Evolutionary conservation across 2,113 vertebrate species (phyloP).

Genomic region (Gallinago jamesoni): DNA sequence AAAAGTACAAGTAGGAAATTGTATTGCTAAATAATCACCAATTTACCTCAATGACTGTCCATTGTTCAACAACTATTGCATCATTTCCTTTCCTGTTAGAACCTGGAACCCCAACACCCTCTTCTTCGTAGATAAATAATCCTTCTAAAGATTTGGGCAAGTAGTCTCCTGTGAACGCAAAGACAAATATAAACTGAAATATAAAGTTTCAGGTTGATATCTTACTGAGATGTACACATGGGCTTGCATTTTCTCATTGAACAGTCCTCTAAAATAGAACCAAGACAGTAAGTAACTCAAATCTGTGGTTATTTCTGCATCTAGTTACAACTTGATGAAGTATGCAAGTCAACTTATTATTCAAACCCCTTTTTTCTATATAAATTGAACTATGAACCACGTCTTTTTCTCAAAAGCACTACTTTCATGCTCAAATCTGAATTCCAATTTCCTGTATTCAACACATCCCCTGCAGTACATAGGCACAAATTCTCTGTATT

Average conservation of each 20-base stretch:
- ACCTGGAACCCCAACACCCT: constrained; percentile 69
- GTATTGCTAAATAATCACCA: background rate
- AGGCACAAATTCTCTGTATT: background rate
- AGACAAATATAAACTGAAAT: background rate
- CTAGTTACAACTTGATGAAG: background rate
- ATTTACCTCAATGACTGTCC: constrained; percentile 94
- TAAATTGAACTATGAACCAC: background rate
- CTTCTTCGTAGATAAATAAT: constrained; percentile 94
- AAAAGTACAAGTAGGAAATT: background rate
- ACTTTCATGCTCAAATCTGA: background rate
- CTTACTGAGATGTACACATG: background rate
- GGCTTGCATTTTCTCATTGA: background rate
- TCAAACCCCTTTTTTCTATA: background rate
- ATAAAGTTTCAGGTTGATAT: background rate
- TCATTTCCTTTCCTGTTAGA: constrained; percentile 84
- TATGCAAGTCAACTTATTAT: background rate
- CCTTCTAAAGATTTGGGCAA: constrained; percentile 91
- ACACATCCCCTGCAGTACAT: background rate
- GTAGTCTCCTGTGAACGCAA: constrained; percentile 82
- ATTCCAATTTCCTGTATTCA: background rate
- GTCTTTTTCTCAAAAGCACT: background rate
- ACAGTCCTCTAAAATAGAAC: background rate
- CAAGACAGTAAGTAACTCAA: background rate
- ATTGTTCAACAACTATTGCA: constrained; percentile 96
- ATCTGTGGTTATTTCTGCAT: background rate